Conservation (phyloP, 2,888 invertebrate species). For the Tachina lurida region DNA sequence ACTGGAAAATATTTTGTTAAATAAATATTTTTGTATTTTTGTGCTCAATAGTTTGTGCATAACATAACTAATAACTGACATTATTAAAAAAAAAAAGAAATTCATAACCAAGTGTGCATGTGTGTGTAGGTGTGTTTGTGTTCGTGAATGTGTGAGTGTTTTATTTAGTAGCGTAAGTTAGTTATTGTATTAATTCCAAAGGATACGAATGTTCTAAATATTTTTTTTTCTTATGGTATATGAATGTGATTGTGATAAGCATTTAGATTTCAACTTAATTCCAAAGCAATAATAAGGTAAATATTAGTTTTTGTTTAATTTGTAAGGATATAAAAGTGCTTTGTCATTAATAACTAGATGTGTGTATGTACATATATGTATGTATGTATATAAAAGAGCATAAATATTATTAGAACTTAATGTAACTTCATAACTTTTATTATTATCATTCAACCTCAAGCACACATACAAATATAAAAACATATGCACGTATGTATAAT, state of each 20-base stretch:
- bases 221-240: neutral
- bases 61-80: neutral
- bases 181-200: conserved; percentile 42
- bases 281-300: conserved; percentile 15
- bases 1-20: no score
- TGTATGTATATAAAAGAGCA: conserved; percentile 11
- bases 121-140: neutral
- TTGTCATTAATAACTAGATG: conserved; percentile 8
- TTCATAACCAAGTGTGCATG: neutral
- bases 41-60: neutral
- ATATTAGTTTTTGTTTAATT: conserved; percentile 15
- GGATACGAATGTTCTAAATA: conserved; percentile 40
- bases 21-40: neutral
- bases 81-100: neutral
- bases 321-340: conserved; percentile 1
- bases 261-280: conserved; percentile 9
- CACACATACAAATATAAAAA: neutral
- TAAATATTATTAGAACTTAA: conserved; percentile 40
- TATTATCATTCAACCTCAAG: conserved; percentile 38
- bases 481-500: neutral
- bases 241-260: neutral
- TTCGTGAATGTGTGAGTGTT: neutral
- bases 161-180: neutral
- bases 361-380: no score
- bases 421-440: conserved; percentile 24